These are phyloP conservation scores for Mesoclemmys tuberculata DNA, from an alignment of 2,113 vertebrate genomes.

Conservation along the genomic window DNA sequence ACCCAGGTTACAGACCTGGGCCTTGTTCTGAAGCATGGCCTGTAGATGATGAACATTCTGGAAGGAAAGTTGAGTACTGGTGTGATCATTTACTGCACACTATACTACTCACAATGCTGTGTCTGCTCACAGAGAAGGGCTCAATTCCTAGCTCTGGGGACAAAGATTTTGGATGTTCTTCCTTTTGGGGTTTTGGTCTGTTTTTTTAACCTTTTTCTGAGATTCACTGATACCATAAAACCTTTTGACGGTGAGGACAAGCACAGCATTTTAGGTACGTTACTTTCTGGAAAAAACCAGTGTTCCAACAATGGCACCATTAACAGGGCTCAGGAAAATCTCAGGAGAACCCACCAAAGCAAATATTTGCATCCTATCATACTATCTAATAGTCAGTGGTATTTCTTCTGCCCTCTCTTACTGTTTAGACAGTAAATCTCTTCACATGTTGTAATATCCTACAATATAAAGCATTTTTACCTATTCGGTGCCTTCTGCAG, in stretches of 20 bases:
- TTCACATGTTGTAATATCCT: neutral
- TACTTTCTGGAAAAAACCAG: constrained; percentile 36
- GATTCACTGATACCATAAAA: neutral
- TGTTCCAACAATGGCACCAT: constrained; percentile 15
- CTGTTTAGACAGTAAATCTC: constrained; percentile 64
- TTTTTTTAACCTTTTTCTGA: neutral
- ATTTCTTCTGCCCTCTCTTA: constrained; percentile 50
- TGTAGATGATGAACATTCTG: neutral
- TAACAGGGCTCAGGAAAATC: constrained; percentile 17
- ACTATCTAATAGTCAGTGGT: constrained; percentile 56
- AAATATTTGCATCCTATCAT: constrained; percentile 47
- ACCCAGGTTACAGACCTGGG: accelerated
- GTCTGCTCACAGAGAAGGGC: accelerated
- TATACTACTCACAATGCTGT: neutral
- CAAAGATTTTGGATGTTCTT: neutral
- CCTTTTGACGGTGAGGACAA: neutral
- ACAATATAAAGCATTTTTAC: constrained; percentile 52
- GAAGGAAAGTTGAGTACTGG: neutral
- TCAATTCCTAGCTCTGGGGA: neutral
- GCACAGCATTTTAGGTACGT: neutral
- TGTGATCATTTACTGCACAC: accelerated
- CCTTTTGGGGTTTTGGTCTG: neutral
- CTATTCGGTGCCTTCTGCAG: constrained; percentile 53
- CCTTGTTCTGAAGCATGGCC: accelerated
- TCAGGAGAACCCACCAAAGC: constrained; percentile 31